Evolutionary conservation across 2,797 vertebrate species (phyloP).

Genomic region (Etheostoma nigrum): DNA sequence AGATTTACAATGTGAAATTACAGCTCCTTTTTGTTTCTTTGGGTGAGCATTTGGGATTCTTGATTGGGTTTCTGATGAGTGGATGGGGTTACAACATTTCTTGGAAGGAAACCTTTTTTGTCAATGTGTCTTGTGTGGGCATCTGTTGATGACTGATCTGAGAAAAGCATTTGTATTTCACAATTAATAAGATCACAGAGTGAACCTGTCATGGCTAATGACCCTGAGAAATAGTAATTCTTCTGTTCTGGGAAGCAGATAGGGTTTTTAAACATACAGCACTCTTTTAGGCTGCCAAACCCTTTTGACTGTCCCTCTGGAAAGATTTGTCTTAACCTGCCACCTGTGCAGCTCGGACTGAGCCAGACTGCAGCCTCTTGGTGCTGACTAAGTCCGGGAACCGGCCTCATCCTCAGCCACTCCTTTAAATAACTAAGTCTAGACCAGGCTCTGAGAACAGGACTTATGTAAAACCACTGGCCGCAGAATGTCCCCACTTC

Average conservation of each 20-base stretch:
- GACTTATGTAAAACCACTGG: slow-evolving; percentile 27
- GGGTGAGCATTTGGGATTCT: neutral
- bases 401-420: slow-evolving; percentile 21
- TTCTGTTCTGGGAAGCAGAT: slow-evolving; percentile 15
- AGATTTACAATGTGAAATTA: neutral
- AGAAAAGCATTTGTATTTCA: neutral
- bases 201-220: neutral
- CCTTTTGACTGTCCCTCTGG: slow-evolving; percentile 28
- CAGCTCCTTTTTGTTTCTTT: neutral
- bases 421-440: slow-evolving; percentile 44
- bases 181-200: slow-evolving; percentile 3
- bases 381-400: slow-evolving; percentile 67
- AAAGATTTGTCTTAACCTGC: slow-evolving; percentile 58
- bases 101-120: neutral
- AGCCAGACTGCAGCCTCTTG: slow-evolving; percentile 24
- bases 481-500: slow-evolving; percentile 2
- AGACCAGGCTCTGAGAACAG: slow-evolving; percentile 41
- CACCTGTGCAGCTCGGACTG: slow-evolving; percentile 47
- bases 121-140: neutral
- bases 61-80: neutral
- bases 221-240: neutral
- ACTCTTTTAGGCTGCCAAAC: slow-evolving; percentile 34
- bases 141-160: neutral
- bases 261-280: slow-evolving; percentile 27
- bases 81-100: neutral